Base-by-base conservation (phyloP, 2,888 invertebrate genomes). In the Pheosia tremula region DNA sequence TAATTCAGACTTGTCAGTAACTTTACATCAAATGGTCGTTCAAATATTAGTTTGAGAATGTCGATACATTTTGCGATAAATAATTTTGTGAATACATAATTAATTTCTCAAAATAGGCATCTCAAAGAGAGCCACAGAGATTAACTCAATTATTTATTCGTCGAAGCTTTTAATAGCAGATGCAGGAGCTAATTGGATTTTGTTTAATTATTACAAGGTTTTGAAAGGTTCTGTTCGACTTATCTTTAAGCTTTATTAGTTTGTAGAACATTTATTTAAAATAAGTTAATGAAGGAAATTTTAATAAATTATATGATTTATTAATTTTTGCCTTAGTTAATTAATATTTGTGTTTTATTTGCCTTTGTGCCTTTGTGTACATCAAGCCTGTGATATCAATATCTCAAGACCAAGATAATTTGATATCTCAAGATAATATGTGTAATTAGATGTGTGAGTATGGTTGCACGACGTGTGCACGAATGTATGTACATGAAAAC, bases 191-290 rank as follows among this genome's bases (percentile, higher is more conserved):
- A 49, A 49, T 49, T 49, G 11, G 13, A 49, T 49, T 47, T 11
- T 10, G n/a, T 47, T 47, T 41, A 41, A 47, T 47, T 11, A 47
- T 47, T 49, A 49, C n/a, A n/a, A 49, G 6, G 13, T 5, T 49
- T 49, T 13, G 24, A 49, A 49, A 5, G 49, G 49, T 6, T 24
- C 24, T 43, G 43, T 49, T n/a, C 10, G 5, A 49, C 13, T 49
- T 49, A 49, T 49, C 49, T 49, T 13, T 13, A 49, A 49, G 13
- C n/a, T 49, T 49, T 49, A 13, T 49, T 49, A 49, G 49, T 49
- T 47, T 41, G 13, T 5, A 43, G 43, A 43, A 43, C 43, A 9
- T 24, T 24, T 24, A 24, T 24, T 24, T 24, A 24, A 24, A 43
- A 43, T 8, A 43, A 8, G 43, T 6, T 43, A 3, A 43, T 43